phyloP scores from a whole-genome alignment of 1,140 invertebrate genomes.

The Neodiprion pinetum region DNA sequence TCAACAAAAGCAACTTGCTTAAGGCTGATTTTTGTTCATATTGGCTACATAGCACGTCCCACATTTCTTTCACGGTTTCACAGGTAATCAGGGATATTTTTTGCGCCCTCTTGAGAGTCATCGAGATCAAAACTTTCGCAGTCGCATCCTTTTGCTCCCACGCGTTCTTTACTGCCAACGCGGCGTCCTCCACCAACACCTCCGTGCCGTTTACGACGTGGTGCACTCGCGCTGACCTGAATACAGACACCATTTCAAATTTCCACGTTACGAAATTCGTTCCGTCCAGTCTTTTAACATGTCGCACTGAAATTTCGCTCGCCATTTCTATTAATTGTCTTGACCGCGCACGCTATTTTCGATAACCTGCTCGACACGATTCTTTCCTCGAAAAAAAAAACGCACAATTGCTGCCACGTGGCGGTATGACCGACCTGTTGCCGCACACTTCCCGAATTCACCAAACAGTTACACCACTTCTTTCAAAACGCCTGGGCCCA shows the following conservation, averaged over 20 bases:
- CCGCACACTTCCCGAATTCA: neutral
- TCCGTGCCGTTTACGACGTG: conserved; percentile 16
- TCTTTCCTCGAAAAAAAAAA: neutral
- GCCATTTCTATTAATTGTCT: conserved; percentile 12
- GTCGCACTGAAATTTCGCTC: conserved; percentile 16
- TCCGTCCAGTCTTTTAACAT: conserved; percentile 20
- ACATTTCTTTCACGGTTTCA: conserved; percentile 26
- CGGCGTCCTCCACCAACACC: conserved; percentile 9
- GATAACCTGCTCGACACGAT: neutral
- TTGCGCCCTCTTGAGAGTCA: conserved; percentile 22
- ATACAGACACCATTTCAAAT: conserved; percentile 16
- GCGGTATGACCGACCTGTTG: conserved; percentile 5
- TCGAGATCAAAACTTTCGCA: conserved; percentile 23
- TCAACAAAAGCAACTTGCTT: conserved; percentile 24
- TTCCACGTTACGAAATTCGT: conserved; percentile 27
- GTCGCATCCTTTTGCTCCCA: conserved; percentile 28
- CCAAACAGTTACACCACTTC: neutral
- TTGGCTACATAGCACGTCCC: conserved; percentile 25
- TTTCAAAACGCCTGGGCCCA: conserved; percentile 25
- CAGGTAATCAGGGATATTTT: conserved; percentile 21
- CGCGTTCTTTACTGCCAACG: conserved; percentile 11
- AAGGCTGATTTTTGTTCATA: conserved; percentile 18
- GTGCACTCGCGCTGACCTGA: conserved; percentile 13
- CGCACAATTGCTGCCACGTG: conserved; percentile 16
- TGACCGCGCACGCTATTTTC: conserved; percentile 4